These are phyloP conservation scores for Colistium nudipinnis DNA, from an alignment of 2,113 vertebrate species.

Conservation along the genomic window DNA sequence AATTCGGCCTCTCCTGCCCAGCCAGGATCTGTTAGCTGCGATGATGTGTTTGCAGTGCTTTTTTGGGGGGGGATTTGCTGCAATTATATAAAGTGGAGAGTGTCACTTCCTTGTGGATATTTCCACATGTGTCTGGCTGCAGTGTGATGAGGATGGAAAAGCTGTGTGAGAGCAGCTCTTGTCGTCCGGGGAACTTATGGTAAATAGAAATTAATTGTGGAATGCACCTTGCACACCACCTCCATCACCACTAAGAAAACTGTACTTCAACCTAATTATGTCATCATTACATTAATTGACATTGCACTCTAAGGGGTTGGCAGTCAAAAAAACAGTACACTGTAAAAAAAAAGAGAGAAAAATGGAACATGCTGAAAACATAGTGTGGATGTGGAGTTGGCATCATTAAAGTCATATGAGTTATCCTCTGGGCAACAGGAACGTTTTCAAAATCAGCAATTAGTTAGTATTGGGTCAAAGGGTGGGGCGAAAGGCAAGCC, in stretches of 20 bases:
- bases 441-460: conserved; percentile 4
- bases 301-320: too few relatives aligned
- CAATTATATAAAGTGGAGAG: conserved; percentile 27
- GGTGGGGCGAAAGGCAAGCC: neutral
- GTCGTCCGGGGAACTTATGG: conserved; percentile 42
- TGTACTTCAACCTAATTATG: conserved; percentile 39
- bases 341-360: neutral
- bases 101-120: conserved; percentile 26
- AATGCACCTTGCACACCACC: conserved; percentile 25
- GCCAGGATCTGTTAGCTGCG: conserved; percentile 13
- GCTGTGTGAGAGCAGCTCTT: conserved; percentile 41
- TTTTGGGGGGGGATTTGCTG: conserved; percentile 43
- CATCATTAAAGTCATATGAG: neutral
- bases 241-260: conserved; percentile 32
- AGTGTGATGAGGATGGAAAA: conserved; percentile 17
- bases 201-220: conserved; percentile 50
- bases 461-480: conserved; percentile 12
- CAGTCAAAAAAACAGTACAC: too few relatives aligned
- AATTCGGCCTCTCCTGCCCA: conserved; percentile 5
- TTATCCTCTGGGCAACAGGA: conserved; percentile 2
- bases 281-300: conserved; percentile 57
- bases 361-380: neutral
- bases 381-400: too few relatives aligned
- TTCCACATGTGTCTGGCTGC: conserved; percentile 23
- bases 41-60: conserved; percentile 27